Percentiles rank a stretch among this genome's conserved stretches.
phyloP scores from a whole-genome alignment of 2,113 vertebrate species.

The Sorex araneus region DNA sequence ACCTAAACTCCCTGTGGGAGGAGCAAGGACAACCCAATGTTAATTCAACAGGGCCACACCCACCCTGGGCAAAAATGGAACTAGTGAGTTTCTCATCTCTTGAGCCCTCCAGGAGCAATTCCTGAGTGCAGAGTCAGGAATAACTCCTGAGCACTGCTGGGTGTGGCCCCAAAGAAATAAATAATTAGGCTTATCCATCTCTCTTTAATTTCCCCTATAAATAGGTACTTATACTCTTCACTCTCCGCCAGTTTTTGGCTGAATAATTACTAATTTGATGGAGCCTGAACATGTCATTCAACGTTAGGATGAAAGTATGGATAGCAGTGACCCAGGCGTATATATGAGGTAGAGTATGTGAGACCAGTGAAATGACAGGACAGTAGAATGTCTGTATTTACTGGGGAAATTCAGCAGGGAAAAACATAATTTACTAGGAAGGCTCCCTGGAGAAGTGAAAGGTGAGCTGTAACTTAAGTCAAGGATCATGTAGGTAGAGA shows the following conservation, averaged over 20 bases:
- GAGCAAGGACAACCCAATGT: too few species aligned
- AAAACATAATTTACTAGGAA: not conserved
- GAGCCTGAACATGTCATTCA: constrained; percentile 27
- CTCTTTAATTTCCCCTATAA: constrained; percentile 25
- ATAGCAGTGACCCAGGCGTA: not conserved
- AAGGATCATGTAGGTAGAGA: not conserved
- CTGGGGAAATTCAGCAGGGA: constrained; percentile 1
- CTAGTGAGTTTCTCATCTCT: not conserved
- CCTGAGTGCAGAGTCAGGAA: too few species aligned
- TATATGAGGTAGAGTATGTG: not conserved
- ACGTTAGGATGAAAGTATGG: constrained; percentile 12
- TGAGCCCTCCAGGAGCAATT: too few species aligned
- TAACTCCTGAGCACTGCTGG: too few species aligned
- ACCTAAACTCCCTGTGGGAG: too few species aligned
- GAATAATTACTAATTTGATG: constrained; percentile 27
- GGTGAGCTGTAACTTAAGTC: not conserved
- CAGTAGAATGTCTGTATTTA: not conserved
- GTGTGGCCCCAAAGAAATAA: not conserved
- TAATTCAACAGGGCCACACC: too few species aligned
- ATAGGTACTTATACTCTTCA: constrained; percentile 22
- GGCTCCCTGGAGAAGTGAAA: not conserved
- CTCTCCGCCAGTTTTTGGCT: not conserved
- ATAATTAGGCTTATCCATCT: not conserved
- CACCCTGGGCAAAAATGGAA: too few species aligned
- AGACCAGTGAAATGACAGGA: not conserved